Conservation (phyloP, 2,113 vertebrate genomes). For the Tachysurus vachellii region DNA sequence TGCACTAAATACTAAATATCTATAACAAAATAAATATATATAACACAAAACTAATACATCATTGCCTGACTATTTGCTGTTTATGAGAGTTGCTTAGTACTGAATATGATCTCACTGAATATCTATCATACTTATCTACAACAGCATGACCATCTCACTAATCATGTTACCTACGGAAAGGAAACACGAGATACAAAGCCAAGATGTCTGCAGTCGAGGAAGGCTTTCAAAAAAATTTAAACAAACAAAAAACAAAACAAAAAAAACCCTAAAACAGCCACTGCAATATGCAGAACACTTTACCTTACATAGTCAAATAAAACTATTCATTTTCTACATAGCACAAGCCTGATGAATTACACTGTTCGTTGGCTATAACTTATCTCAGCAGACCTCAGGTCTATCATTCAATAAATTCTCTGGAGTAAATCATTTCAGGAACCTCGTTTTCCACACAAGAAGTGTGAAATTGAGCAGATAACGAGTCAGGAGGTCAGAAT, state of each 20-base stretch:
- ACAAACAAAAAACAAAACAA: slow-evolving; percentile 22
- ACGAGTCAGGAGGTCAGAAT: slow-evolving; percentile 65
- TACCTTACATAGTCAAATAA: slow-evolving; percentile 9
- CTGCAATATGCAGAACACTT: background rate
- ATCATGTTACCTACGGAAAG: slow-evolving; percentile 33
- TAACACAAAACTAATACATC: background rate
- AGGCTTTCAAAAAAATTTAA: slow-evolving; percentile 13
- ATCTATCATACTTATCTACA: slow-evolving; percentile 35
- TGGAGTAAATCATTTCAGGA: background rate
- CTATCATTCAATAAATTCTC: background rate
- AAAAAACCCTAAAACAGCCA: background rate
- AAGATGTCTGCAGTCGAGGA: slow-evolving; percentile 14
- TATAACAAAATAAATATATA: background rate
- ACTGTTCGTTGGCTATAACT: background rate
- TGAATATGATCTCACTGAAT: slow-evolving; percentile 32
- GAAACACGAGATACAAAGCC: slow-evolving; percentile 30
- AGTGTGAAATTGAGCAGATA: slow-evolving; percentile 60
- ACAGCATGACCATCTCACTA: slow-evolving; percentile 36
- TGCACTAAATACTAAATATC: background rate
- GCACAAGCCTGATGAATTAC: background rate
- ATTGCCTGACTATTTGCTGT: background rate
- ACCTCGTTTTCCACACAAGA: slow-evolving; percentile 9
- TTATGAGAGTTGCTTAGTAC: background rate
- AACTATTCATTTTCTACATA: background rate
- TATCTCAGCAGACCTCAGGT: slow-evolving; percentile 9